Evolutionary conservation across 2,113 vertebrate species (phyloP), one percentile per base, ranked within the genome.

Genomic region (Xyrauchen texanus): DNA sequence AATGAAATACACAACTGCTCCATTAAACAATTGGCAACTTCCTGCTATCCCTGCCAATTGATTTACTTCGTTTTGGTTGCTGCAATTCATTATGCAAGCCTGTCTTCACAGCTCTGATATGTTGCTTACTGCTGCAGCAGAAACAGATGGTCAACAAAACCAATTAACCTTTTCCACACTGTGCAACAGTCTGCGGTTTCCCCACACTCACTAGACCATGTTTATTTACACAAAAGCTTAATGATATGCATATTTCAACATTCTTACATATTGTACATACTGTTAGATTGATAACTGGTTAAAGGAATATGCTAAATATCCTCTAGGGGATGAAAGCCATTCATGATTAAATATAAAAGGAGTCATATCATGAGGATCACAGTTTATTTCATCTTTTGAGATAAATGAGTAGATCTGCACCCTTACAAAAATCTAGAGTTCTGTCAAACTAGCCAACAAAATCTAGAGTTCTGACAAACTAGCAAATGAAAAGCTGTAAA

Each of bases 91-190:
- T 88, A 79, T 86, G 85, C 88, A 83, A 86, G 82, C 80, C 85
- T 88, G 86, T 86, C 83, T 58, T 82, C 75, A 53, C 57, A 81
- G 65, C 68, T 52, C 84, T 88, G 80, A 75, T 86, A 90, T 87
- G 82, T 55, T 88, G 79, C 69, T 89, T 46, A 34, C 62, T 69
- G 57, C 80, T 78, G 65, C 83, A 81, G 82, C 79, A 81, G 79
- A 91, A 93, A 91, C 94, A 96, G 94, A 94, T 94, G 93, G 94
- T 93, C 93, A 91, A 90, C 84, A 78, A 91, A 96, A 92, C 89
- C 91, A 93, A 92, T 95, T 95, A 95, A 94, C 94, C 94, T 95
- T 91, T 91, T 86, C 85, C 55, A 57, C 75, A 85, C 82, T 87
- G 88, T 85, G 85, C 88, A 88, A 88, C 86, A 84, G 82, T 83